Evolutionary conservation across 2,888 invertebrate species (phyloP).

Genomic region (Acanthopleura granulata): DNA sequence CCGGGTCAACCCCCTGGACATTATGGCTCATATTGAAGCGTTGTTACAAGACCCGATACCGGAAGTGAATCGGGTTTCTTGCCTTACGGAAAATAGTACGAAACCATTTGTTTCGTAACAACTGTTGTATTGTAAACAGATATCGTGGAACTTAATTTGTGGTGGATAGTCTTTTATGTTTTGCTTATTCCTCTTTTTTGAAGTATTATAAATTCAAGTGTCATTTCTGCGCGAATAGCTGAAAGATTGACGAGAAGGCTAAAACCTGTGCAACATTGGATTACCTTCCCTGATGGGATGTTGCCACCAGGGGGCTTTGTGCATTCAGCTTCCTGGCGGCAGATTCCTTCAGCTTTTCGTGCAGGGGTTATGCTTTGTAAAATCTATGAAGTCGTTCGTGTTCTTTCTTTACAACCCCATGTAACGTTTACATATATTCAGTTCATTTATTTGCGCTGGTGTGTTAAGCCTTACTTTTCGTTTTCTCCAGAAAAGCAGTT

Average conservation of each 20-base stretch:
- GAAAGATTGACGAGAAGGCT: background rate
- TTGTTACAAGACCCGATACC: conserved; percentile 3
- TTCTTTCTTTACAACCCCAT: too few species aligned
- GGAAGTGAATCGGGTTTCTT: background rate
- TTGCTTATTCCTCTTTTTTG: too few species aligned
- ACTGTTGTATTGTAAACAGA: too few species aligned
- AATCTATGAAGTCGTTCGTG: too few species aligned
- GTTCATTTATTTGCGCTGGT: too few species aligned
- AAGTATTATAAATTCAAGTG: background rate
- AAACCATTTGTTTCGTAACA: background rate
- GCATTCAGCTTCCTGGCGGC: background rate
- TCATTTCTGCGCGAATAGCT: background rate
- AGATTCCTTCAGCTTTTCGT: background rate
- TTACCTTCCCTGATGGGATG: background rate
- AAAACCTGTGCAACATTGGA: background rate
- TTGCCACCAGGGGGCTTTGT: background rate
- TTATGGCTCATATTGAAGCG: conserved; percentile 20
- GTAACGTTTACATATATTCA: too few species aligned
- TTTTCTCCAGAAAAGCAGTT: too few species aligned
- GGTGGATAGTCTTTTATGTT: too few species aligned
- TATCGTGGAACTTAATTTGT: too few species aligned
- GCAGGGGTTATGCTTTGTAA: too few species aligned
- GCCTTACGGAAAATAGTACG: background rate
- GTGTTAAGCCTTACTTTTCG: too few species aligned
- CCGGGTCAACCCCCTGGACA: conserved; percentile 15